phyloP scores from a whole-genome alignment of 2,797 vertebrate genomes.

The Sebastes taczanowskii region DNA sequence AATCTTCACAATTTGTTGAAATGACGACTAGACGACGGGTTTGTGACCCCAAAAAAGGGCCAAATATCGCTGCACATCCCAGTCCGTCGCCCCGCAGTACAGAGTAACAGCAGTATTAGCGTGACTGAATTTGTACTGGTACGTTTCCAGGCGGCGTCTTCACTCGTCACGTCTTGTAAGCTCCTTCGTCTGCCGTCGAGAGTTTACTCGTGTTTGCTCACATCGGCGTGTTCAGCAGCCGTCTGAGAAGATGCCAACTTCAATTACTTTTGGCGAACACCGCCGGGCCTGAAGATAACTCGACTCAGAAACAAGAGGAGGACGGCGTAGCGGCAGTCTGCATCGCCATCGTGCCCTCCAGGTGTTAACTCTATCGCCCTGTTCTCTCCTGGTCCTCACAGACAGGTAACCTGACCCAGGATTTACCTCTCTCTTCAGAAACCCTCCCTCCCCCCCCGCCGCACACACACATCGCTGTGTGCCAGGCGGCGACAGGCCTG shows the following conservation, averaged over 20 bases:
- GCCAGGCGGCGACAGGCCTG: conserved; percentile 9
- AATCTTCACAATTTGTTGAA: not conserved
- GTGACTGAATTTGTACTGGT: no score
- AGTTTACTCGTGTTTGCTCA: not conserved
- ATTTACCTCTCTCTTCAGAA: conserved; percentile 2
- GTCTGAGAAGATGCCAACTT: conserved; percentile 12
- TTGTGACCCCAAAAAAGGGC: not conserved
- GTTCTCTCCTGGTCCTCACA: conserved; percentile 13
- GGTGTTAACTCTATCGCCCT: conserved; percentile 26
- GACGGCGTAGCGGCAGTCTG: not conserved
- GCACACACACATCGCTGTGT: not conserved
- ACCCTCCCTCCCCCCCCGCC: not conserved
- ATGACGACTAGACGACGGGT: not conserved
- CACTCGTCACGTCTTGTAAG: not conserved
- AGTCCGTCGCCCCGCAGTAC: no score
- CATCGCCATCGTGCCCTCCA: not conserved
- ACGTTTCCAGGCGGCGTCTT: not conserved
- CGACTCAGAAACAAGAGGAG: not conserved
- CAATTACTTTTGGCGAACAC: not conserved
- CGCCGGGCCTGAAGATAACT: not conserved
- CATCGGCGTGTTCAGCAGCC: not conserved
- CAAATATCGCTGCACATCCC: not conserved
- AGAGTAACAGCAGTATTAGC: no score
- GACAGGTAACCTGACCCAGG: conserved; percentile 45
- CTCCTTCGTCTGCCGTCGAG: not conserved